Evolutionary conservation across 2,113 vertebrate species (phyloP), one percentile per base, ranked within the genome.

Genomic region (Chaetops frenatus): DNA sequence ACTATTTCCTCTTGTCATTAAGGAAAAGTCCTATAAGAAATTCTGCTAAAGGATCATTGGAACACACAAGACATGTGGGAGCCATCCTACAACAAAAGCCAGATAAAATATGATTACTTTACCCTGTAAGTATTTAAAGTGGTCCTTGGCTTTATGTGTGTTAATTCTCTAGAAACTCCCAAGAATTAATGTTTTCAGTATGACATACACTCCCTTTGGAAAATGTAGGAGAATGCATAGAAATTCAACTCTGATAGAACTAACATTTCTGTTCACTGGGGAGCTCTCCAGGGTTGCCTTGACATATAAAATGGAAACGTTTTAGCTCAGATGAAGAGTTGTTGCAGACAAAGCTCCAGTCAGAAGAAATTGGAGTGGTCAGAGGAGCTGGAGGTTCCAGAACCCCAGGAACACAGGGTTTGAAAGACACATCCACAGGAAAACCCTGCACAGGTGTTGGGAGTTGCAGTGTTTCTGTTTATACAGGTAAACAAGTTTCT

Each of bases 361-460:
- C 24, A 66, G 51, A 61, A 66, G 50, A 9, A 58, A 66, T 27
- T 24, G 50, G 42, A 70, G 65, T 57, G 69, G 65, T 57, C 35
- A 47, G 85, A 74, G 65, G 70, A 66, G 61, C 85, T 81, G 69
- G 31, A 76, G 57, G 20, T 5, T 5, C 4, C 28, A 23, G 62
- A 24, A 1, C 9, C 0, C 3, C 5, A 10, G 62, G 80, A 71
- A 6, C 3, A 3, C 0, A 3, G 50, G 11, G 19, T 28, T 66
- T n/a, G 33, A 23, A 51, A 62, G 60, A 14, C 31, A 42, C 5
- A 0, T 31, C 25, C 29, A 10, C 7, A 38, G 60, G 19, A 35
- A 29, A 31, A 40, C 23, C 29, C 25, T 57, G 38, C 15, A 6
- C 8, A 7, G 5, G 1, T 44, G 19, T 2, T 60, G 72, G 62